Conservation (phyloP, 1,140 invertebrate species). For the Notospermus geniculatus region DNA sequence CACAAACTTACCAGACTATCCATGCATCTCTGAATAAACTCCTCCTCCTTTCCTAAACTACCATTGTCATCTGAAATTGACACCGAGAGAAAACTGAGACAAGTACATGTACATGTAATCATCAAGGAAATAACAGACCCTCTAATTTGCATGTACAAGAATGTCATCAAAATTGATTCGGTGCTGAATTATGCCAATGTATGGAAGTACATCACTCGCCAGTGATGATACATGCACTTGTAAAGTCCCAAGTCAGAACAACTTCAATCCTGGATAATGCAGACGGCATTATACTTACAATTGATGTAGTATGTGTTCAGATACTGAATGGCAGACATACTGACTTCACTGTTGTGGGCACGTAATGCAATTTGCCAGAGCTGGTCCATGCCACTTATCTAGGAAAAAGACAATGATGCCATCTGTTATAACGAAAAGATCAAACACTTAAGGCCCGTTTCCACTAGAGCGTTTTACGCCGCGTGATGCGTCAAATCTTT, state of each 20-base stretch:
- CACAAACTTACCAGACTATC: constrained; percentile 72
- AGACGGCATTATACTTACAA: constrained; percentile 66
- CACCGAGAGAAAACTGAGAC: constrained; percentile 10
- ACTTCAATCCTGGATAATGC: too few relatives aligned
- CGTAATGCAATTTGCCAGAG: constrained; percentile 88
- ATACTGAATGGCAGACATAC: constrained; percentile 89
- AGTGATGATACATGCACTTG: too few relatives aligned
- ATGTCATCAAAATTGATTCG: too few relatives aligned
- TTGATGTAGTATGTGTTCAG: constrained; percentile 91
- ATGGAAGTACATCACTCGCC: too few relatives aligned
- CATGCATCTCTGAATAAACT: constrained; percentile 85
- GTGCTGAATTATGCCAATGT: too few relatives aligned
- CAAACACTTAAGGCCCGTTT: too few relatives aligned
- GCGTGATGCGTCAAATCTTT: too few relatives aligned
- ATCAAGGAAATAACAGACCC: too few relatives aligned
- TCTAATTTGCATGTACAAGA: too few relatives aligned
- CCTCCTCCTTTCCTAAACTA: constrained; percentile 77
- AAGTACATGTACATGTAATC: neutral
- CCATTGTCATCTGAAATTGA: constrained; percentile 45
- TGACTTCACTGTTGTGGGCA: constrained; percentile 87
- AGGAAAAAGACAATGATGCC: constrained; percentile 2
- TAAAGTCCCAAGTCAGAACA: too few relatives aligned
- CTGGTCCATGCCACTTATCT: constrained; percentile 80
- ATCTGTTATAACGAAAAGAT: constrained; percentile 36
- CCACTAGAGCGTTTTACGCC: too few relatives aligned